These are phyloP conservation scores for Fulmarus glacialis DNA, from an alignment of 2,113 vertebrate species.

Conservation along the genomic window DNA sequence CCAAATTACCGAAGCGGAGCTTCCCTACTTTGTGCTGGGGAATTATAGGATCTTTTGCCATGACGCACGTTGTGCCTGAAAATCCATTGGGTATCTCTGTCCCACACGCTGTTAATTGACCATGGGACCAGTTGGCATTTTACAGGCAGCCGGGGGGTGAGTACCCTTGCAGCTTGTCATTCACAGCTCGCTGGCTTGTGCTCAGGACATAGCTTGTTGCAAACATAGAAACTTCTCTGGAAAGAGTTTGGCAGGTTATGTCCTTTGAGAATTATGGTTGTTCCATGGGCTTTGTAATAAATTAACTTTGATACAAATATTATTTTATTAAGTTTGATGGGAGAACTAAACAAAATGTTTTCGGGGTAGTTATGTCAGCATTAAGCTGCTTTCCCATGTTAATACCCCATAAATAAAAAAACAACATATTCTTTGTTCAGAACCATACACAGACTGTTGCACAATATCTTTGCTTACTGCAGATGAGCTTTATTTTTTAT, in stretches of 20 bases:
- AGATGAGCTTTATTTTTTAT: background rate
- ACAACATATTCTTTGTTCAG: background rate
- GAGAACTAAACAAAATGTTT: background rate
- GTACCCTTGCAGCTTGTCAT: background rate
- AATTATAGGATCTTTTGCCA: background rate
- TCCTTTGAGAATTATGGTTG: background rate
- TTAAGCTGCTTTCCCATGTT: background rate
- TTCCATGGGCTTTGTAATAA: background rate
- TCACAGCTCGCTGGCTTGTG: background rate
- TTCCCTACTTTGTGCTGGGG: background rate
- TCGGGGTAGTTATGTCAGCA: background rate
- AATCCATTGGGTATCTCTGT: background rate
- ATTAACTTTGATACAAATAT: background rate
- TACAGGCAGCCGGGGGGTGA: background rate
- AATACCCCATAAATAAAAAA: background rate
- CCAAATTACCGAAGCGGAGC: background rate
- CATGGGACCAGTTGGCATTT: background rate
- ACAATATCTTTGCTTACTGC: background rate
- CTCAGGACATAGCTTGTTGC: background rate
- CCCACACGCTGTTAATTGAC: fast-evolving
- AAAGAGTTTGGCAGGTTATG: background rate
- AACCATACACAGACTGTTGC: background rate
- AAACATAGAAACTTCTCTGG: background rate
- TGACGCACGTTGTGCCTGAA: background rate
- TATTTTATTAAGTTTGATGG: background rate